Evolutionary conservation across 2,113 vertebrate species (phyloP), one percentile per base, ranked within the genome.

Genomic region (Crotalus helleri): DNA sequence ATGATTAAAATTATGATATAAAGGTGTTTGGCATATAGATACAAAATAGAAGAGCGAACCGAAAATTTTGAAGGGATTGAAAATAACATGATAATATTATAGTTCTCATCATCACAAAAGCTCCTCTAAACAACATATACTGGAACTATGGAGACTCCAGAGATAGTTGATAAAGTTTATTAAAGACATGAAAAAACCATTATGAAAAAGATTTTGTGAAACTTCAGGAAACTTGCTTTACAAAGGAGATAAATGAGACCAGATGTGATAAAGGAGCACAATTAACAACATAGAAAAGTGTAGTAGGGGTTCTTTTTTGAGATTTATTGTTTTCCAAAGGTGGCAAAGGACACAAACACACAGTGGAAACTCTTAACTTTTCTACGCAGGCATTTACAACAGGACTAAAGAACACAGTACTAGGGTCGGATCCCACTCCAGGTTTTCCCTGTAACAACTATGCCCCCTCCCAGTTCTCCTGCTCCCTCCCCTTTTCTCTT

Each of bases 151-250:
- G 92, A 89, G 13, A 12, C 23, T 90, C 93, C 55, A 87, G 92
- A 94, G 95, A 94, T 5, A 95, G 95, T 57, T 93, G 94, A 95
- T 39, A 55, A 91, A 23, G 94, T 54, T 94, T 90, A 95, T 95
- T 94, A 93, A 93, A 95, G 92, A 88, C 89, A 89, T 94, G 95
- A 89, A 89, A 85, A 90, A 91, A 54, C 8, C 94, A 94, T 88
- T 5, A 89, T 92, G 85, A 87, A 92, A 91, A 74, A 93, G 94
- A 92, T 3, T 51, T 33, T 96, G 93, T 95, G 91, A 96, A 96
- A 95, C 89, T 17, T 4, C 91, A 94, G 91, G 92, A 95, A 88
- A 85, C 96, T 96, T 96, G 94, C 93, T 96, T 95, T 95, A 95
- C 91, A 95, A 95, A 95, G 92, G 33, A 88, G 85, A 53, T 90